Percentiles rank a stretch among this genome's conserved stretches.
phyloP scores from a whole-genome alignment of 2,113 vertebrate species.

The Gasterosteus aculeatus region DNA sequence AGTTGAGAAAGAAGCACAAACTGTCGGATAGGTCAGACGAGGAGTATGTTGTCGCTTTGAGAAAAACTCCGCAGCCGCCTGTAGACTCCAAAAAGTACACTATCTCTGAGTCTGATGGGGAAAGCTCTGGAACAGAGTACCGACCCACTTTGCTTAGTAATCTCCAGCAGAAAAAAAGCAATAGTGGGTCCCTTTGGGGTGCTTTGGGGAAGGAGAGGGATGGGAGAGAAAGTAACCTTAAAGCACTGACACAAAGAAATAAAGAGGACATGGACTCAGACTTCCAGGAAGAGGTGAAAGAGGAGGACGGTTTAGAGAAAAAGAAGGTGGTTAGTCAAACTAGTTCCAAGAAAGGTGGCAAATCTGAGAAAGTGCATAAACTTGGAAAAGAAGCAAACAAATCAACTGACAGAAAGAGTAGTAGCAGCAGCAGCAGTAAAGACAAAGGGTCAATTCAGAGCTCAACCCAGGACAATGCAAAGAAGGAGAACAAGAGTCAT shows the following conservation, averaged over 20 bases:
- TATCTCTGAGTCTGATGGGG: slow-evolving; percentile 90
- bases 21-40: slow-evolving; percentile 67
- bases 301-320: slow-evolving; percentile 38
- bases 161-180: slow-evolving; percentile 70
- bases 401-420: slow-evolving; percentile 59
- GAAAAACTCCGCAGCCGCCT: slow-evolving; percentile 73
- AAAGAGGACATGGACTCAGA: slow-evolving; percentile 59
- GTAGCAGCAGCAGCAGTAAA: slow-evolving; percentile 45
- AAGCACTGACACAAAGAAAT: slow-evolving; percentile 69
- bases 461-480: slow-evolving; percentile 75
- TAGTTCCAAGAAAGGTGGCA: slow-evolving; percentile 61
- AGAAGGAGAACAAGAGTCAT: slow-evolving; percentile 77
- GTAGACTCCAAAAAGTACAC: slow-evolving; percentile 74
- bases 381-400: slow-evolving; percentile 61
- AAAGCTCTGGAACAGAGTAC: slow-evolving; percentile 80
- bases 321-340: slow-evolving; percentile 60
- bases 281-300: slow-evolving; percentile 24
- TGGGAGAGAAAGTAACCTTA: slow-evolving; percentile 59
- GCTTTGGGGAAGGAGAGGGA: slow-evolving; percentile 45
- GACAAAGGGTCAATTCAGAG: slow-evolving; percentile 63
- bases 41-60: slow-evolving; percentile 76
- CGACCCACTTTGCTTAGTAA: slow-evolving; percentile 64
- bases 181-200: not conserved
- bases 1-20: slow-evolving; percentile 62
- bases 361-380: slow-evolving; percentile 60